phyloP scores from a whole-genome alignment of 2,888 invertebrate genomes.

The Drosophila mercatorum region DNA sequence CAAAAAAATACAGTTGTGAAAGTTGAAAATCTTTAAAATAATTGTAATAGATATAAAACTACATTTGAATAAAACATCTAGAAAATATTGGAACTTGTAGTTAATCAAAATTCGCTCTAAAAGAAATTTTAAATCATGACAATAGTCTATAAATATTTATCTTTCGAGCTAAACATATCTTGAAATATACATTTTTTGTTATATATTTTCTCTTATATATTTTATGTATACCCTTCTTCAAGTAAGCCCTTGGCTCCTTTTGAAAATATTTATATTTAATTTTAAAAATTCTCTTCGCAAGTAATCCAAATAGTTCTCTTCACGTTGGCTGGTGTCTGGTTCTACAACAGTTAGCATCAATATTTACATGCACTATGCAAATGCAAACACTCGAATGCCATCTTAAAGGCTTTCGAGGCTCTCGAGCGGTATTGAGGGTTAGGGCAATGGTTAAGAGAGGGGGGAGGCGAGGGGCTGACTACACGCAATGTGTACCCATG shows the following conservation, averaged over 20 bases:
- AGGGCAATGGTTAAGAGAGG: background rate
- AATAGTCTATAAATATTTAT: background rate
- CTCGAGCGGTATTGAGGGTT: background rate
- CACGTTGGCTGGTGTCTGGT: background rate
- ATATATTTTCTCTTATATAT: no score
- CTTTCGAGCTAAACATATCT: no score
- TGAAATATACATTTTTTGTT: no score
- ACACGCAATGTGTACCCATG: constrained; percentile 38
- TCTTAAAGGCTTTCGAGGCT: constrained; percentile 25
- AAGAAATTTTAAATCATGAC: background rate
- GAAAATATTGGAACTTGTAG: no score
- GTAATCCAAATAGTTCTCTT: background rate
- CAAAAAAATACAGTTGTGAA: background rate
- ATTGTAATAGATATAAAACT: no score
- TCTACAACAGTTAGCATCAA: constrained; percentile 30
- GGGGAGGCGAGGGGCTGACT: background rate
- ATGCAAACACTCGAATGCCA: constrained; percentile 52
- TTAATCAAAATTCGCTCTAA: no score
- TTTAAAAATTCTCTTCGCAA: background rate
- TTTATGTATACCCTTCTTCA: no score
- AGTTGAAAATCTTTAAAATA: no score
- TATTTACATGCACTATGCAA: constrained; percentile 57
- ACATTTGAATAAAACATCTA: no score
- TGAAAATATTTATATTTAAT: constrained; percentile 3
- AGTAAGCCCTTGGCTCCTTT: background rate